Conservation (phyloP, 2,113 vertebrate species). For the Dipodomys spectabilis region DNA sequence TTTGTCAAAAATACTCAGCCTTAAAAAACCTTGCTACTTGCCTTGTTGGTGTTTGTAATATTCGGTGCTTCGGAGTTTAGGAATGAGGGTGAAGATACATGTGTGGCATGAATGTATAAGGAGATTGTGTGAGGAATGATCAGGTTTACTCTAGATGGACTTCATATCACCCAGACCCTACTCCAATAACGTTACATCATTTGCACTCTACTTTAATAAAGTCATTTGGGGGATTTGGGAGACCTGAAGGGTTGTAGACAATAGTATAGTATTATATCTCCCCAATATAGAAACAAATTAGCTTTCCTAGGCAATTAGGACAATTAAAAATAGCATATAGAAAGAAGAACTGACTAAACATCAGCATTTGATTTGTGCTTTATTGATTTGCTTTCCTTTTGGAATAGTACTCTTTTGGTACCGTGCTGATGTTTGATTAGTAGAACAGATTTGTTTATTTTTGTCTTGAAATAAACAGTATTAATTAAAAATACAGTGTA, state of each 20-base stretch:
- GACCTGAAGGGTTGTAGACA: not conserved
- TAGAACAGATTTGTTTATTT: not conserved
- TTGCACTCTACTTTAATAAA: not conserved
- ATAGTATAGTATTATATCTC: not conserved
- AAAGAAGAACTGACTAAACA: conserved; percentile 19
- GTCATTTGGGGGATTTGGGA: not conserved
- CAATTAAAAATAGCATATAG: not conserved
- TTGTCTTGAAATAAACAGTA: too few relatives aligned
- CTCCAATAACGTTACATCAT: too few relatives aligned
- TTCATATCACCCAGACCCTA: too few relatives aligned
- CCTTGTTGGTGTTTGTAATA: not conserved
- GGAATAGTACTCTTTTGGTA: not conserved
- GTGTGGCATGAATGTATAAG: not conserved
- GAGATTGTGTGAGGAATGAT: not conserved
- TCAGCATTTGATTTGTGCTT: not conserved
- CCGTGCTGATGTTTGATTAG: not conserved
- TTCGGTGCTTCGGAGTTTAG: not conserved
- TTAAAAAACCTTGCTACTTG: not conserved
- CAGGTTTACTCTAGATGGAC: too few relatives aligned
- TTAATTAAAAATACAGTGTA: not conserved
- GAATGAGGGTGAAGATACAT: not conserved
- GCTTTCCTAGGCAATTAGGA: conserved; percentile 23
- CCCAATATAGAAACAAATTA: conserved; percentile 3
- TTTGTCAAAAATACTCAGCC: conserved; percentile 30
- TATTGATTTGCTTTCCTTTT: not conserved